These are phyloP conservation scores for Nomada hirtipes DNA, from an alignment of 2,888 invertebrate species.

Conservation along the genomic window DNA sequence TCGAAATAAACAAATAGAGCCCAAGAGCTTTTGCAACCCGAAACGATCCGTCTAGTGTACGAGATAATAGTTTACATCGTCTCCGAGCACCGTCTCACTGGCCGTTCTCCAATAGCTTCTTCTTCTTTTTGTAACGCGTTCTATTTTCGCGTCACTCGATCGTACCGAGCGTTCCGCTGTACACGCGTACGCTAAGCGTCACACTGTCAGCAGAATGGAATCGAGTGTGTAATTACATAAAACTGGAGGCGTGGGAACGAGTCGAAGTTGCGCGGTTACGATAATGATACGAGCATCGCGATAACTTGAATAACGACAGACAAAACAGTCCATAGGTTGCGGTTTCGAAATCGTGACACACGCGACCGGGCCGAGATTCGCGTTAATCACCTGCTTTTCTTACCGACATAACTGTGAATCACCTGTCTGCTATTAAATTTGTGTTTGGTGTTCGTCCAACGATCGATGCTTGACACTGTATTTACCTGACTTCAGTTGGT, in stretches of 20 bases:
- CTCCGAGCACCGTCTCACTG: constrained; percentile 2
- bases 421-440: not conserved
- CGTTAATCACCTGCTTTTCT: not conserved
- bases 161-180: not conserved
- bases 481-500: not conserved
- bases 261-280: too few species aligned
- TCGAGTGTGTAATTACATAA: not conserved
- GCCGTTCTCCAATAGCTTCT: constrained; percentile 44
- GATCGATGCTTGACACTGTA: not conserved
- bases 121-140: constrained; percentile 6
- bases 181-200: constrained; percentile 2
- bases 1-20: not conserved
- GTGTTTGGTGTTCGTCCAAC: too few species aligned
- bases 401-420: constrained; percentile 7
- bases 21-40: not conserved
- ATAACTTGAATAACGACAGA: constrained; percentile 5
- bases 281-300: constrained; percentile 3
- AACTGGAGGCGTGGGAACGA: constrained; percentile 18
- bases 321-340: not conserved
- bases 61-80: not conserved
- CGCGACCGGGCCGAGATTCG: not conserved
- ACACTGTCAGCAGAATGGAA: constrained; percentile 14
- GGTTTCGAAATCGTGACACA: not conserved
- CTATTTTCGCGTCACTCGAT: constrained; percentile 45
- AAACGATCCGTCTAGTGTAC: not conserved